These are phyloP conservation scores for Epiblema foenella DNA, from an alignment of 2,888 invertebrate species.

Conservation along the genomic window DNA sequence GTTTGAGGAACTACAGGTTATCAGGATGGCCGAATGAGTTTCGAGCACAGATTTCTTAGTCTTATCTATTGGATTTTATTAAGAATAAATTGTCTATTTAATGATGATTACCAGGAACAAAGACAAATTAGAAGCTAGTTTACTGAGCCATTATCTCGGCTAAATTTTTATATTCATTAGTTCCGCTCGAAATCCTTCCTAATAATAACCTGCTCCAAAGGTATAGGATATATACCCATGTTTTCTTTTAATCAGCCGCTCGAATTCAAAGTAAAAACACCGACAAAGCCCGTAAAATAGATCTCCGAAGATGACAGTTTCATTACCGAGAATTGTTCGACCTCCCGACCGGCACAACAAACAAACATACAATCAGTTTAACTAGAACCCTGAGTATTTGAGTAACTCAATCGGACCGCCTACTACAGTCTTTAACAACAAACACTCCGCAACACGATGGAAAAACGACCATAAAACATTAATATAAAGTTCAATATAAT, in stretches of 20 bases:
- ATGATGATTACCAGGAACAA: too few species aligned
- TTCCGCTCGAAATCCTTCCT: too few species aligned
- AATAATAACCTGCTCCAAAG: not conserved
- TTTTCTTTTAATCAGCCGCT: conserved; percentile 13
- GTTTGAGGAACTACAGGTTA: not conserved
- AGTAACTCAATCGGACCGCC: conserved; percentile 72
- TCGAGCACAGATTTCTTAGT: too few species aligned
- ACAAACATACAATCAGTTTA: conserved; percentile 63
- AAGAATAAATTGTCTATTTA: too few species aligned
- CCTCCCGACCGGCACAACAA: conserved; percentile 67
- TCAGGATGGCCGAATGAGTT: not conserved
- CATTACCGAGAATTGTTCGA: conserved; percentile 67
- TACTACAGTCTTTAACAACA: conserved; percentile 62
- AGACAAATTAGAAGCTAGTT: too few species aligned
- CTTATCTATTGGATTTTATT: too few species aligned
- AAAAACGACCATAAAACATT: not conserved
- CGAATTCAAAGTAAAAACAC: conserved; percentile 2
- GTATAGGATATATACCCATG: not conserved
- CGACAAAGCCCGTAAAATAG: conserved; percentile 41
- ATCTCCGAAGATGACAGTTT: conserved; percentile 53
- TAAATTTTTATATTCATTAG: too few species aligned
- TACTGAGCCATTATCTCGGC: too few species aligned
- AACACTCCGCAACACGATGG: not conserved
- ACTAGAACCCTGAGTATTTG: conserved; percentile 61
- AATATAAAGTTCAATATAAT: not conserved